These are phyloP conservation scores for Atethmia centrago DNA, from an alignment of 2,888 invertebrate species.

Conservation along the genomic window DNA sequence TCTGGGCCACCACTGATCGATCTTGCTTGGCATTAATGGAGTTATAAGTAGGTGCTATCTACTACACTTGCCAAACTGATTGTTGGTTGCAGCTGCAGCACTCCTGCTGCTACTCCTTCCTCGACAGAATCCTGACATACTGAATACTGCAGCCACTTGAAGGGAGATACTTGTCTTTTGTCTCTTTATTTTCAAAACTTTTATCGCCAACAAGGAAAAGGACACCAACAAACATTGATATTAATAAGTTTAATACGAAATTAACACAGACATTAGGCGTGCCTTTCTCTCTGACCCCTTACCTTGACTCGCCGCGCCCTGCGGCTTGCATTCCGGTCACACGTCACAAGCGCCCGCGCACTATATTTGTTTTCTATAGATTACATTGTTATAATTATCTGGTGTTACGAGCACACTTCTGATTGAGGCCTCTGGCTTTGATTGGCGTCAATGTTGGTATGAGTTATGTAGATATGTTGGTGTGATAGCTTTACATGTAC, in stretches of 20 bases:
- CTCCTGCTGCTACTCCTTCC: too few relatives aligned
- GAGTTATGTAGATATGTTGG: constrained; percentile 23
- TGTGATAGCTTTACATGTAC: neutral
- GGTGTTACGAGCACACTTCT: constrained; percentile 62
- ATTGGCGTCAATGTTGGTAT: constrained; percentile 25
- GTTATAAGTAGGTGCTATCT: too few relatives aligned
- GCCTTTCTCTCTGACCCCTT: constrained; percentile 89
- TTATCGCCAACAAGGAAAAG: neutral
- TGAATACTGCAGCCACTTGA: neutral
- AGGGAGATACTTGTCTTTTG: neutral
- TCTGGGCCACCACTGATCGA: too few relatives aligned
- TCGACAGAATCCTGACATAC: too few relatives aligned
- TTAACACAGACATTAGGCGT: constrained; percentile 82
- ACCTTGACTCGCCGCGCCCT: constrained; percentile 89
- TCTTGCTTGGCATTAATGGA: too few relatives aligned
- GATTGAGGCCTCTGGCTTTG: constrained; percentile 54
- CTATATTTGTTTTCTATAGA: constrained; percentile 69
- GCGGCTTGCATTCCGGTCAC: constrained; percentile 81
- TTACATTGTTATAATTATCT: constrained; percentile 71
- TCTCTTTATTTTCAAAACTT: neutral
- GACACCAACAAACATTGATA: constrained; percentile 4
- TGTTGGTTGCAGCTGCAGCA: too few relatives aligned
- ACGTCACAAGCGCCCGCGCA: constrained; percentile 78
- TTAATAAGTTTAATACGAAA: constrained; percentile 74
- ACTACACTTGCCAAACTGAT: neutral